Conservation (phyloP, 1,140 invertebrate genomes). For the Drosophila lacteicornis region DNA sequence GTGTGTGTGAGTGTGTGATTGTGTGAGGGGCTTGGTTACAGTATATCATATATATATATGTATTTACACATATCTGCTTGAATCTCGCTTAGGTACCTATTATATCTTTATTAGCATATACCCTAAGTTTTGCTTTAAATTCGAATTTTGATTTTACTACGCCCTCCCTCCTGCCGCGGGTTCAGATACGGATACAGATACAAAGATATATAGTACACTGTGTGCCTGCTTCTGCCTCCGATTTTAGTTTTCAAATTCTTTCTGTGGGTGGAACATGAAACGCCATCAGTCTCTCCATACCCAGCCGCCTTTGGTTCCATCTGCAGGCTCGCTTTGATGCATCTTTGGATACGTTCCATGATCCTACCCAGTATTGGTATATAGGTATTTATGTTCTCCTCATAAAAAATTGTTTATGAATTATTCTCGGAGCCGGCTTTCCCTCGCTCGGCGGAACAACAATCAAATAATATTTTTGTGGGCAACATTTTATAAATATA, state of each 20-base stretch:
- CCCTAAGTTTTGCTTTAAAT: constrained; percentile 74
- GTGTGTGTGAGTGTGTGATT: constrained; percentile 38
- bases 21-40: constrained; percentile 36
- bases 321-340: constrained; percentile 51
- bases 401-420: constrained; percentile 77
- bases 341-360: constrained; percentile 83
- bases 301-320: constrained; percentile 56
- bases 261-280: constrained; percentile 63
- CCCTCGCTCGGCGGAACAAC: constrained; percentile 41
- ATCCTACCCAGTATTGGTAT: constrained; percentile 42
- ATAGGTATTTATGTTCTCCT: constrained; percentile 32
- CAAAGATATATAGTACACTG: constrained; percentile 17
- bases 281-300: constrained; percentile 80
- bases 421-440: constrained; percentile 6
- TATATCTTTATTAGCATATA: constrained; percentile 58
- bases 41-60: constrained; percentile 46
- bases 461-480: constrained; percentile 78
- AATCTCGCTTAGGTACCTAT: constrained; percentile 49
- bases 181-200: constrained; percentile 19
- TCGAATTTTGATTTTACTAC: constrained; percentile 84
- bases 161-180: constrained; percentile 42
- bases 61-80: constrained; percentile 46
- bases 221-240: constrained; percentile 14
- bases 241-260: constrained; percentile 20
- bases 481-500: constrained; percentile 73